phyloP scores from a whole-genome alignment of 2,797 vertebrate genomes.

The Taenioides sp. region DNA sequence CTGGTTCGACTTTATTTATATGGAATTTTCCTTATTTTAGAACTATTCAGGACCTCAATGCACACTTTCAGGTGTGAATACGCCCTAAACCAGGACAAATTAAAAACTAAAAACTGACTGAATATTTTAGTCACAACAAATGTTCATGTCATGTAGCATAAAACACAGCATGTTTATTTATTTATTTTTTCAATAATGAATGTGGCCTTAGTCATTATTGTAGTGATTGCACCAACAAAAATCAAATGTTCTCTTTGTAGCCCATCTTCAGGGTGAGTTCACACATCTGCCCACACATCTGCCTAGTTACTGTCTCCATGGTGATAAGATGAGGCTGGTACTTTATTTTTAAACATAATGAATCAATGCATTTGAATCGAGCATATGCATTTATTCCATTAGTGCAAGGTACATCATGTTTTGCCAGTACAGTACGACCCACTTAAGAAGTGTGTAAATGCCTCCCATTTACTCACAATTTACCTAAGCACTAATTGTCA shows the following conservation, averaged over 20 bases:
- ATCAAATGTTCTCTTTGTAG: neutral
- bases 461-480: neutral
- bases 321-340: neutral
- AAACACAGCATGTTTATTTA: too few species aligned
- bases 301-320: conserved; percentile 6
- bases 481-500: neutral
- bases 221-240: neutral
- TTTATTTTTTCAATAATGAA: too few species aligned
- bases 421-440: neutral
- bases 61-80: too few species aligned
- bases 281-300: conserved; percentile 3
- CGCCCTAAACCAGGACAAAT: too few species aligned
- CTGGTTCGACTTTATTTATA: too few species aligned
- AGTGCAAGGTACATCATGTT: neutral
- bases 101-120: too few species aligned
- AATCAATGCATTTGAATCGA: neutral
- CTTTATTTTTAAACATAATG: neutral
- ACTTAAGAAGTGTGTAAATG: neutral
- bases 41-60: too few species aligned
- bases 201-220: too few species aligned
- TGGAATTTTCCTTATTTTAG: too few species aligned
- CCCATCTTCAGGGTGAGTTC: too few species aligned
- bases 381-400: neutral
- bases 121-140: too few species aligned
- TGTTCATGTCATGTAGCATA: too few species aligned